Evolutionary conservation across 2,888 invertebrate species (phyloP).

Genomic region (Ellobium chinense): DNA sequence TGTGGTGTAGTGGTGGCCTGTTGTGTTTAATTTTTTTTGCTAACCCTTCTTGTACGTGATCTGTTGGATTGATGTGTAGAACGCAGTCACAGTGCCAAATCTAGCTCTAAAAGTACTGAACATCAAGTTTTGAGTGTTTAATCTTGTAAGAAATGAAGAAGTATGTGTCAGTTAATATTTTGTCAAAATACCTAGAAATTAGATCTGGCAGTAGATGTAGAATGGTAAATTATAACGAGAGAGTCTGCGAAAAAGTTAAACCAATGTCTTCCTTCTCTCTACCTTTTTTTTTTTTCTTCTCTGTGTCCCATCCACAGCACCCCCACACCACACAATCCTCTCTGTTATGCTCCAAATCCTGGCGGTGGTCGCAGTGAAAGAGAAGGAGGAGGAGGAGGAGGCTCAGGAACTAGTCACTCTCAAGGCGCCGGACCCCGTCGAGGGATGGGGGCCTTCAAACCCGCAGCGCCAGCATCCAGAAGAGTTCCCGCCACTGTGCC

Average conservation of each 20-base stretch:
- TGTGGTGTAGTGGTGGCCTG: too few relatives aligned
- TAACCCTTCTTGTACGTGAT: too few relatives aligned
- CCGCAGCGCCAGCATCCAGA: neutral
- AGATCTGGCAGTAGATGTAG: too few relatives aligned
- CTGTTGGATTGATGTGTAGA: too few relatives aligned
- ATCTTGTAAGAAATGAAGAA: too few relatives aligned
- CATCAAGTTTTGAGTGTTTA: too few relatives aligned
- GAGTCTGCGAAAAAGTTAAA: neutral
- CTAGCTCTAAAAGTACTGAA: too few relatives aligned
- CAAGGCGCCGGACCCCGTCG: neutral
- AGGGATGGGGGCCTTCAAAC: neutral
- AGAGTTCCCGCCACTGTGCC: neutral
- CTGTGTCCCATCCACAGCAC: conserved; percentile 23
- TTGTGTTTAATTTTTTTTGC: too few relatives aligned
- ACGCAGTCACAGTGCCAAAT: too few relatives aligned
- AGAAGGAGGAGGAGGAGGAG: neutral
- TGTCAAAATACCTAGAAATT: too few relatives aligned
- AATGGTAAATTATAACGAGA: neutral
- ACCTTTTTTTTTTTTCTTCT: neutral
- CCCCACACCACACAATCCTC: neutral
- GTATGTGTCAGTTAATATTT: too few relatives aligned
- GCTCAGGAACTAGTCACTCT: neutral
- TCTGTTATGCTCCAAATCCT: conserved; percentile 20
- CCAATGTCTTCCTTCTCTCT: neutral
- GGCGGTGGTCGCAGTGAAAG: conserved; percentile 8